Conservation (phyloP, 1,140 invertebrate genomes). For the Bombus pascuorum region DNA sequence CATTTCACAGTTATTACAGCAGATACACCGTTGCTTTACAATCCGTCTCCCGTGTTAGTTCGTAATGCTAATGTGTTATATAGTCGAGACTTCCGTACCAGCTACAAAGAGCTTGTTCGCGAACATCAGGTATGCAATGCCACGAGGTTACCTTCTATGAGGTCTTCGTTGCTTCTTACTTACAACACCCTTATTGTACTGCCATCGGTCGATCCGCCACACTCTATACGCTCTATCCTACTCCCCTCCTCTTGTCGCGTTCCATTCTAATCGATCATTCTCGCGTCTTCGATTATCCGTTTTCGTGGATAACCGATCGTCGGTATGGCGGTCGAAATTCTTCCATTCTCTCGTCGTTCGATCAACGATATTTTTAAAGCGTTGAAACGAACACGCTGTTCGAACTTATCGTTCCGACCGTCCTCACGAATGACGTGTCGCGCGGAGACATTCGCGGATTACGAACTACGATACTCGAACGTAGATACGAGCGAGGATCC, state of each 20-base stretch:
- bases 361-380: no score
- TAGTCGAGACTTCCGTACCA: constrained; percentile 78
- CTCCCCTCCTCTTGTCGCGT: no score
- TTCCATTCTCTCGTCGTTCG: no score
- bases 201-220: constrained; percentile 21
- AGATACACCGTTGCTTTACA: constrained; percentile 79
- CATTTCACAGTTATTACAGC: constrained; percentile 82
- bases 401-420: no score
- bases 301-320: no score
- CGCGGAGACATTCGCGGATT: not conserved
- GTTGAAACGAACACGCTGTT: no score
- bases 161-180: constrained; percentile 46
- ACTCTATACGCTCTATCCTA: no score
- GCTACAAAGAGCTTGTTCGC: constrained; percentile 75
- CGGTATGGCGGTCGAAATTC: no score
- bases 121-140: constrained; percentile 70
- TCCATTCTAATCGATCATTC: no score
- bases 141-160: constrained; percentile 60
- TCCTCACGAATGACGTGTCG: not conserved
- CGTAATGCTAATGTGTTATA: constrained; percentile 80
- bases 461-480: not conserved
- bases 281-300: no score
- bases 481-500: not conserved
- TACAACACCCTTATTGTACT: constrained; percentile 61
- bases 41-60: constrained; percentile 77